phyloP scores from a whole-genome alignment of 1,140 invertebrate genomes.

The Sycobia sp. region DNA sequence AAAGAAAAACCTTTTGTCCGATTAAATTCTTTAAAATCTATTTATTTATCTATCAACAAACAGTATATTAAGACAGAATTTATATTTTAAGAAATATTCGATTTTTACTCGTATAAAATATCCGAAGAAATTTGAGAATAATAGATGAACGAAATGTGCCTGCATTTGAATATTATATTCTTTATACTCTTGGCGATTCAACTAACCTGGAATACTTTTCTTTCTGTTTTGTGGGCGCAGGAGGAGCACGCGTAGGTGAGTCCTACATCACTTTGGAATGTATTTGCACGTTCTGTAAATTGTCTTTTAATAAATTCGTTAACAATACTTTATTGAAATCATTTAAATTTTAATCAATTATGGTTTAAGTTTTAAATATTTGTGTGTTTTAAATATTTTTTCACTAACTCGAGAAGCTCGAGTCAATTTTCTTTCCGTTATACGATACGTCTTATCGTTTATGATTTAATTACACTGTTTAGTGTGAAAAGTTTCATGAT shows the following conservation, averaged over 20 bases:
- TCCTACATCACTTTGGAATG: conserved; percentile 30
- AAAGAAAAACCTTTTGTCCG: no score
- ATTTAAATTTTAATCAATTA: background rate
- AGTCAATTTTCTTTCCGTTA: background rate
- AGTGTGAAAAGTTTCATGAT: no score
- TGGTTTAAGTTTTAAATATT: no score
- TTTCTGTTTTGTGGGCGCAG: conserved; percentile 50
- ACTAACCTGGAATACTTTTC: conserved; percentile 54
- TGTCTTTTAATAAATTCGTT: conserved; percentile 1
- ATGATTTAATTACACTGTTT: no score
- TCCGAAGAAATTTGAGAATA: no score
- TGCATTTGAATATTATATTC: conserved; percentile 12
- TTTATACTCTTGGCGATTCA: conserved; percentile 39
- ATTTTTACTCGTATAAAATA: no score
- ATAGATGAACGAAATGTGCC: conserved; percentile 5
- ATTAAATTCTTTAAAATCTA: no score
- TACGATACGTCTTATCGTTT: no score
- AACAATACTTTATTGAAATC: background rate
- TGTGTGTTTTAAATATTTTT: background rate
- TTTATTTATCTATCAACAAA: no score
- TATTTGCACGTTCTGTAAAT: conserved; percentile 12
- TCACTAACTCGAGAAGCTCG: background rate
- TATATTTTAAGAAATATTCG: no score
- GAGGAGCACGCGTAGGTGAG: conserved; percentile 61
- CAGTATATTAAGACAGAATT: no score